phyloP scores from a whole-genome alignment of 2,113 vertebrate genomes.

The Elachura formosa region DNA sequence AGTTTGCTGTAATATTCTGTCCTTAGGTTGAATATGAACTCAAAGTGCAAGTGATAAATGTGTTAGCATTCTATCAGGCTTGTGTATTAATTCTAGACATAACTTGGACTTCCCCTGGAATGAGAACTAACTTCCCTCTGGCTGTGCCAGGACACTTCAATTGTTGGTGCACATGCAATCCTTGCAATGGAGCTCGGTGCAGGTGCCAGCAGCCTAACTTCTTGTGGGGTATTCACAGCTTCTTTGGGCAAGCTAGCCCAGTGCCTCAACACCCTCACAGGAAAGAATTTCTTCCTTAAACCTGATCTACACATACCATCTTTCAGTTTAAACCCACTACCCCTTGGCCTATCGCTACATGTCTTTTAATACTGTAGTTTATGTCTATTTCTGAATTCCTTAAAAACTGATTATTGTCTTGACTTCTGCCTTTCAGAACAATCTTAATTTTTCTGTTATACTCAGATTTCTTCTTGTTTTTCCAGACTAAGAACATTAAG shows the following conservation, averaged over 20 bases:
- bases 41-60: neutral
- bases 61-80: neutral
- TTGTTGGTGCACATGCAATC: fast-evolving
- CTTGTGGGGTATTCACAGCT: neutral
- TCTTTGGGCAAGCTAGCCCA: neutral
- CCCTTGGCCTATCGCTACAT: neutral
- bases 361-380: neutral
- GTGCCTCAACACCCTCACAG: neutral
- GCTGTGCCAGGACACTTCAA: neutral
- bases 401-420: neutral
- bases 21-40: neutral
- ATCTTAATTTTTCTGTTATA: neutral
- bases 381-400: neutral
- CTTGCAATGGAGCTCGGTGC: neutral
- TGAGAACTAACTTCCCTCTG: neutral
- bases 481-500: neutral
- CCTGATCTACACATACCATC: neutral
- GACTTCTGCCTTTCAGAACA: neutral
- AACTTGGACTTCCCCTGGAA: neutral
- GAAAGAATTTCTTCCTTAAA: neutral
- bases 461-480: neutral
- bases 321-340: neutral
- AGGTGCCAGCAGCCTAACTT: neutral
- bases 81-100: neutral
- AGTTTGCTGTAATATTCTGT: neutral